Percentiles rank a stretch among this genome's conserved stretches.
These are phyloP conservation scores for Spatulosminthurus flaviceps DNA, from an alignment of 2,888 invertebrate species.

Conservation along the genomic window DNA sequence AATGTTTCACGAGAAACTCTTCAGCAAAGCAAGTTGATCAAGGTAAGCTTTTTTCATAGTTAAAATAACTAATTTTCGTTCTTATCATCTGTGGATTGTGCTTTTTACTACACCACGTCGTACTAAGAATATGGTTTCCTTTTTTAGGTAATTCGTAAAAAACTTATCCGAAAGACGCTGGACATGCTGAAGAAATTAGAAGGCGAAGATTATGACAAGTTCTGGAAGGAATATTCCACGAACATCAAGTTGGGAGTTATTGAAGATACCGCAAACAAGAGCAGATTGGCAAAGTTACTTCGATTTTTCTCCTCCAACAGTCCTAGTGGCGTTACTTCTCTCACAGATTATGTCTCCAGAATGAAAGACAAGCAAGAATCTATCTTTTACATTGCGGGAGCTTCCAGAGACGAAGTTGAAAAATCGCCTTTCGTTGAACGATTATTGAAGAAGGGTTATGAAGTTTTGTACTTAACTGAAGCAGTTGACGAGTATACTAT, in stretches of 20 bases:
- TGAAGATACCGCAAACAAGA: constrained; percentile 97
- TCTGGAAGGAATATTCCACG: constrained; percentile 99
- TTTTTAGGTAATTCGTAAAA: constrained; percentile 90
- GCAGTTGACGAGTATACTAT: constrained; percentile 99
- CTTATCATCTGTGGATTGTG: too few species aligned
- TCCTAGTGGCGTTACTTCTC: constrained; percentile 75
- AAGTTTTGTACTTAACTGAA: constrained; percentile 92
- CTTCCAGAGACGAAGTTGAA: constrained; percentile 81
- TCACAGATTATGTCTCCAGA: constrained; percentile 89
- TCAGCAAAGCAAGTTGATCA: constrained; percentile 98
- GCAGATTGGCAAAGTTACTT: constrained; percentile 92
- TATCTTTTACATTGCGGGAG: constrained; percentile 96
- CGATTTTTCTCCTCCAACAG: constrained; percentile 85
- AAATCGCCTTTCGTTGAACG: constrained; percentile 96
- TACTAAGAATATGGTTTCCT: background rate
- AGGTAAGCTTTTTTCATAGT: constrained; percentile 67
- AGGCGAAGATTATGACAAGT: constrained; percentile 86
- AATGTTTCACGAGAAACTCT: constrained; percentile 98
- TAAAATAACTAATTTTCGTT: too few species aligned
- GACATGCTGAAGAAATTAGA: constrained; percentile 98
- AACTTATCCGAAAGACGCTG: constrained; percentile 93
- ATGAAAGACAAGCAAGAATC: constrained; percentile 96
- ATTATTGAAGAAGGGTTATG: constrained; percentile 89
- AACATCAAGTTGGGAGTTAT: constrained; percentile 94
- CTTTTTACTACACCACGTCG: too few species aligned